Evolutionary conservation across 2,888 invertebrate genomes (phyloP), one percentile per base, ranked within the genome.

Genomic region (Hirtodrosophila histrioides): DNA sequence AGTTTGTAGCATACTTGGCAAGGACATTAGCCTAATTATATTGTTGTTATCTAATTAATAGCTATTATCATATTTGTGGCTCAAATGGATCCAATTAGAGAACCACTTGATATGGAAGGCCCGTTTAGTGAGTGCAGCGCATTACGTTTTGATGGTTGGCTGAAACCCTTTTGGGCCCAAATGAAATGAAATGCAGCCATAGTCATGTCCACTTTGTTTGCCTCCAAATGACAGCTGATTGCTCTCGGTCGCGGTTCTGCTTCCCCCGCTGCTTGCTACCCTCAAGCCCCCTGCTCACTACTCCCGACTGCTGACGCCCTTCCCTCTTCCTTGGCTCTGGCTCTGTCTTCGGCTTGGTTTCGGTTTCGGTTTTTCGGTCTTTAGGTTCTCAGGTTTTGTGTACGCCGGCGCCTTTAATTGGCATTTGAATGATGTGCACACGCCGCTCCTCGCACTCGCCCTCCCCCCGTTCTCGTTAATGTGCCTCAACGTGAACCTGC

Each of bases 401-500:
- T 75, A 75, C 66, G 73, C 82, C 88, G 88, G 88, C 88, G 87
- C 88, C 88, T 89, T 88, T 88, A 88, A 88, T 88, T 88, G 88
- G 89, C 88, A 86, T 88, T 83, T 83, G 88, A 88, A 87, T 88
- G 88, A 88, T 86, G 85, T 83, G 88, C 78, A 80, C 82, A 86
- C 80, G 86, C 78, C 73, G 61, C 75, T 67, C 66, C 65, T 48
- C 29, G 44, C 37, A n/a, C 46, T 17, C 8, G 35, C 41, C 17
- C 33, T 36, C 24, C 9, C 31, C 31, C 11, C 31, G 7, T 3
- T 1, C 7, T 45, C 11, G 10, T 48, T 45, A 46, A 41, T 31
- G 46, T 39, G 36, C 44, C 35, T 17, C 17, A 35, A 33, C 35
- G 33, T 60, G 33, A 53, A 46, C 45, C 54, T 54, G 54, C 46